A percentile compares a stretch with the other conserved stretches of the same genome.
phyloP scores from a whole-genome alignment of 2,888 invertebrate genomes.

The Buathra laborator region DNA sequence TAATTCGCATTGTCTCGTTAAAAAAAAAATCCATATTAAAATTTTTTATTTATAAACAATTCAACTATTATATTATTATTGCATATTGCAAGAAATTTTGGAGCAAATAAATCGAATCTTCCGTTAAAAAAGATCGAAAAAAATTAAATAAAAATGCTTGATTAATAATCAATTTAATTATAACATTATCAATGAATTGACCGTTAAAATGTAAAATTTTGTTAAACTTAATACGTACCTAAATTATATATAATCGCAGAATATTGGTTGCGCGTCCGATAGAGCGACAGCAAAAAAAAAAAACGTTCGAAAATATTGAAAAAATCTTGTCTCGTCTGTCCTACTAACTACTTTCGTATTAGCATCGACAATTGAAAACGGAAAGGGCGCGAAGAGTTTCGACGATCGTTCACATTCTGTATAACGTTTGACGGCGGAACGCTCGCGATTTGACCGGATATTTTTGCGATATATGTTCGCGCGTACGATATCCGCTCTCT shows the following conservation, averaged over 20 bases:
- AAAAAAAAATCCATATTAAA: too few species aligned
- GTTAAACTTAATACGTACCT: conserved; percentile 39
- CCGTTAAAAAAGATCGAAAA: too few species aligned
- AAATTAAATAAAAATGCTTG: too few species aligned
- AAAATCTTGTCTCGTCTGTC: neutral
- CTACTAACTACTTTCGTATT: neutral
- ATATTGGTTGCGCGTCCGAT: neutral
- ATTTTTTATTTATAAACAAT: too few species aligned
- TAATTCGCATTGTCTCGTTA: too few species aligned
- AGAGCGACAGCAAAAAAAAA: conserved; percentile 4
- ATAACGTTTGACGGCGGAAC: conserved; percentile 3
- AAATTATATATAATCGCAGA: conserved; percentile 13
- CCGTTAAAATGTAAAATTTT: too few species aligned
- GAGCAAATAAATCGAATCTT: too few species aligned
- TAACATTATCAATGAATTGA: too few species aligned
- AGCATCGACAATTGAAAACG: conserved; percentile 18
- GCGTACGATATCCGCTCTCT: conserved; percentile 50
- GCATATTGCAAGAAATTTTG: too few species aligned
- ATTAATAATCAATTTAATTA: too few species aligned
- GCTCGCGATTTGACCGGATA: conserved; percentile 40
- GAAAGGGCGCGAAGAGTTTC: conserved; percentile 29
- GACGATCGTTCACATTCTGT: conserved; percentile 59
- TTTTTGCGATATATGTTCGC: conserved; percentile 34
- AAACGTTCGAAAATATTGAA: conserved; percentile 6
- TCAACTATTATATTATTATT: too few species aligned